Evolutionary conservation across 2,797 vertebrate genomes (phyloP), one percentile per base, ranked within the genome.

Genomic region (Cheirogaleus major): DNA sequence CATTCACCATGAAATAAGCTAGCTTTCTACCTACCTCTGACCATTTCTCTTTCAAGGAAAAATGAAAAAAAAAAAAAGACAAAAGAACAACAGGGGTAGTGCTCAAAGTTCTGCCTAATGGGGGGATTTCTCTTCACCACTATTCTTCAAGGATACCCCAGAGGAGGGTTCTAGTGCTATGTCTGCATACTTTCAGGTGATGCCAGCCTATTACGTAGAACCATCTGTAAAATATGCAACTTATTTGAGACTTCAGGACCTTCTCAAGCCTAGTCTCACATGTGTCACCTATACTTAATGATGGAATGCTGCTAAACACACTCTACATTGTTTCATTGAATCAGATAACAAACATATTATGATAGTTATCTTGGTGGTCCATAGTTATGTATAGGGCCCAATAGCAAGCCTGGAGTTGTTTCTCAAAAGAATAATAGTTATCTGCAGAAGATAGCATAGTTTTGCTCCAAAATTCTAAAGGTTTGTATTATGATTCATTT

Each of bases 381-480:
- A 52, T 38, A 87, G 27, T 86, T 57, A 86, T 73, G 9, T 63
- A 3, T 2, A 75, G 38, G 32, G 7, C 9, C 10, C 5, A 3
- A 52, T 25, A 95, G 84, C 32, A 93, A 55, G 38, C 3, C 70
- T 59, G 25, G 89, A 70, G 13, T 50, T 85, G 2, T 59, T 96
- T 89, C 88, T 96, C 61, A 43, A 72, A 79, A 78, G 30, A 2
- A 82, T 80, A 4, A 82, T 80, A 78, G 27, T 48, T 85, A 90
- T 76, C 65, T 92, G 8, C 14, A 95, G 11, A 84, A 87, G 30
- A 27, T 45, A n/a, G 11, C 5, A 88, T 20, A 48, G 10, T 35
- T 94, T 95, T 83, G 32, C 87, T 72, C n/a, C 38, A 63, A 88
- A 88, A 88, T 82, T 88, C 41, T 35, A 55, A 78, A 81, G 27